Percentiles rank a stretch among this genome's conserved stretches.
Evolutionary conservation across 1,140 invertebrate genomes (phyloP).

Genomic region (Ooceraea biroi): DNA sequence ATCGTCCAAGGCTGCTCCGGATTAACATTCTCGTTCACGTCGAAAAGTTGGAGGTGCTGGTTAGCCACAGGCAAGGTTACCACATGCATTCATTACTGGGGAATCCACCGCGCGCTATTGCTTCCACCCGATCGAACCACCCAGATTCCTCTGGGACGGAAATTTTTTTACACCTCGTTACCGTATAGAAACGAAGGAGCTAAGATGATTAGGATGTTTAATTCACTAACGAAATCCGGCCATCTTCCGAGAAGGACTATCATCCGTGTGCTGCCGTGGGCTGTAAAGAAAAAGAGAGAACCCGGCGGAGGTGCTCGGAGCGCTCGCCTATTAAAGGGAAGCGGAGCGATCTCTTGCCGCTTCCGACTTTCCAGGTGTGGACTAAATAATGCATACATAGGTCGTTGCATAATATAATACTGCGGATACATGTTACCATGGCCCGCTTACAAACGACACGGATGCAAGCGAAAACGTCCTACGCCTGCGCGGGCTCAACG

Average conservation of each 20-base stretch:
- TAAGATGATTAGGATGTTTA: constrained; percentile 65
- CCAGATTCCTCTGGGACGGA: not conserved
- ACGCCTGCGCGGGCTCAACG: constrained; percentile 43
- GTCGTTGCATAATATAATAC: constrained; percentile 72
- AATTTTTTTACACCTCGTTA: constrained; percentile 37
- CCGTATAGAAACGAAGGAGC: constrained; percentile 20
- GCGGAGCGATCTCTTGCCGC: constrained; percentile 48
- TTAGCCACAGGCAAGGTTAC: constrained; percentile 44
- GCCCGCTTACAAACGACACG: constrained; percentile 68
- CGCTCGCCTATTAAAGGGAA: constrained; percentile 68
- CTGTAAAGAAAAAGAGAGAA: constrained; percentile 34
- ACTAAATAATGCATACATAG: constrained; percentile 72
- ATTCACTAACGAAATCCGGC: constrained; percentile 45
- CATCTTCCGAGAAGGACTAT: constrained; percentile 20
- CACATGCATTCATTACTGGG: constrained; percentile 38
- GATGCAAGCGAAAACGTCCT: constrained; percentile 73
- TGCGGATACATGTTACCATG: constrained; percentile 64
- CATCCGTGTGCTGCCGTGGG: constrained; percentile 48
- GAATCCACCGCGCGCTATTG: constrained; percentile 18
- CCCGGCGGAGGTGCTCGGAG: not conserved
- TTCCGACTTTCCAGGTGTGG: constrained; percentile 64
- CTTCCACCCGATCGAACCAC: not conserved
- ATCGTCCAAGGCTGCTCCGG: constrained; percentile 73
- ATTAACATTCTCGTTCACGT: constrained; percentile 79
- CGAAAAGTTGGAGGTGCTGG: constrained; percentile 41